Conservation (phyloP, 1,140 invertebrate species). For the Hyphantria cunea region DNA sequence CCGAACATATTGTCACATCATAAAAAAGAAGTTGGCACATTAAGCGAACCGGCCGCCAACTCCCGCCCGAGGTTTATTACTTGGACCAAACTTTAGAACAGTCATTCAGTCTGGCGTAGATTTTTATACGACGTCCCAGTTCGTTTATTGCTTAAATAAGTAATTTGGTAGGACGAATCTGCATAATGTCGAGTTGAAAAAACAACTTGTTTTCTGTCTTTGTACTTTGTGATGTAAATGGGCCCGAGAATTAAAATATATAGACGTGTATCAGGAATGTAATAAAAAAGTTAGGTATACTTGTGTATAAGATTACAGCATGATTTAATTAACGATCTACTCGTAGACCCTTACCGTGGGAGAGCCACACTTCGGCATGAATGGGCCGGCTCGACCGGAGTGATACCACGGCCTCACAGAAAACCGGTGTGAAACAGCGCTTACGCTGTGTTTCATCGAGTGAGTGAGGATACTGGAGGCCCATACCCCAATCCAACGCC, state of each 20-base stretch:
- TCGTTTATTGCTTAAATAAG: conserved; percentile 74
- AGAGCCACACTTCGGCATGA: no score
- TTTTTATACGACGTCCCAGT: conserved; percentile 60
- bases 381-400: no score
- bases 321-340: no score
- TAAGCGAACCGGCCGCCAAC: conserved; percentile 5
- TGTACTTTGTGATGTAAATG: conserved; percentile 13
- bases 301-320: no score
- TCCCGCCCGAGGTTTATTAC: conserved; percentile 30
- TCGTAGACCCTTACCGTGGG: no score
- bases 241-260: conserved; percentile 5
- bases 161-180: conserved; percentile 68
- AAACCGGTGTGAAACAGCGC: no score
- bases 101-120: conserved; percentile 55
- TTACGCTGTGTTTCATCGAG: no score
- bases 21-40: conserved; percentile 29
- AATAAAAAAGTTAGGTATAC: not conserved
- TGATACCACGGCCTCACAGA: no score
- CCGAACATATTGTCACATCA: conserved; percentile 27
- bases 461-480: no score
- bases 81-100: conserved; percentile 36
- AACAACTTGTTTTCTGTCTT: conserved; percentile 61
- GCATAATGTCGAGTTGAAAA: conserved; percentile 68
- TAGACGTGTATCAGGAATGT: not conserved
- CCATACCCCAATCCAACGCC: no score